A percentile compares a stretch with the other conserved stretches of the same genome.
Evolutionary conservation across 2,797 vertebrate genomes (phyloP).

Genomic region (Catostomus latipinnis): DNA sequence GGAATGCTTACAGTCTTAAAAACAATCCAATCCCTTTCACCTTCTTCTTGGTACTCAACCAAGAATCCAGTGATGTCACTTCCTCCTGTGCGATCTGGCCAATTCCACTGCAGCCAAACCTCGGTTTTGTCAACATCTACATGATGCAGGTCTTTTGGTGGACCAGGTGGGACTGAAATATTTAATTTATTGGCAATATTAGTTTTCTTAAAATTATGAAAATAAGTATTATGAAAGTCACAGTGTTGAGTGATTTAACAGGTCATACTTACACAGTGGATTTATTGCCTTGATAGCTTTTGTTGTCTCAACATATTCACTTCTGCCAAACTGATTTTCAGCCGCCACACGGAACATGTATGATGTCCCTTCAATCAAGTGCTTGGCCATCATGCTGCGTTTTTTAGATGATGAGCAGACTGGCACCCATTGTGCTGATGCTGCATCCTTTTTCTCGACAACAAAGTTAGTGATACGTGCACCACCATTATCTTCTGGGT

Average conservation of each 20-base stretch:
- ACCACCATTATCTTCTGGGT: constrained; percentile 96
- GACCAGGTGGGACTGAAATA: constrained; percentile 92
- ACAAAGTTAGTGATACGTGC: constrained; percentile 95
- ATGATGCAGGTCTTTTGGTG: constrained; percentile 97
- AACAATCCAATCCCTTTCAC: constrained; percentile 89
- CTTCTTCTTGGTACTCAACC: constrained; percentile 97
- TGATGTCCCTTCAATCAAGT: constrained; percentile 92
- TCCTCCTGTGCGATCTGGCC: constrained; percentile 96
- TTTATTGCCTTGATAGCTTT: constrained; percentile 96
- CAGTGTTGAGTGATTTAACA: neutral
- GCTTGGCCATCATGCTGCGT: constrained; percentile 89
- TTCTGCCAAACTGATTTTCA: constrained; percentile 96
- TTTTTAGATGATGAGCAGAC: constrained; percentile 97
- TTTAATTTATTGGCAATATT: neutral
- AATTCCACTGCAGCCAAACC: constrained; percentile 96
- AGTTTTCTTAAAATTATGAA: neutral
- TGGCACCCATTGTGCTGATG: constrained; percentile 90
- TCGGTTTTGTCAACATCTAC: constrained; percentile 95
- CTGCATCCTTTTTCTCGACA: constrained; percentile 94
- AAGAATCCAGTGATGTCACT: constrained; percentile 97
- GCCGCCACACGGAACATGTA: constrained; percentile 97
- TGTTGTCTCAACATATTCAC: constrained; percentile 87
- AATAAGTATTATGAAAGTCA: neutral
- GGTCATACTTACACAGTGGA: constrained; percentile 90
- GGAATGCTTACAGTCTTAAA: constrained; percentile 95